Conservation (phyloP, 2,797 vertebrate species). For the Epinephelus awoara region DNA sequence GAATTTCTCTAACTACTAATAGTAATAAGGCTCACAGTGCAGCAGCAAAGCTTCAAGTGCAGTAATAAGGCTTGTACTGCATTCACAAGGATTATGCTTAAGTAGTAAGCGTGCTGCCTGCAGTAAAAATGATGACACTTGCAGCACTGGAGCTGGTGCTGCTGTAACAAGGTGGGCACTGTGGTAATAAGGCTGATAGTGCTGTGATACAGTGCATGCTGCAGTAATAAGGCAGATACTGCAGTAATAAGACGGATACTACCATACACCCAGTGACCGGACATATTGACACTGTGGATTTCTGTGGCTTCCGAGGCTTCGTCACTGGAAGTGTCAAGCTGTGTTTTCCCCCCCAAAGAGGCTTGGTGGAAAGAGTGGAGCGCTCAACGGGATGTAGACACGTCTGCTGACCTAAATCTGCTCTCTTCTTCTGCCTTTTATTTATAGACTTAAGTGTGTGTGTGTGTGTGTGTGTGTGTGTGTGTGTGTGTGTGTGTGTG, state of each 20-base stretch:
- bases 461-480: constrained; percentile 57
- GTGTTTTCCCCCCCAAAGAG: constrained; percentile 45
- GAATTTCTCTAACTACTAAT: constrained; percentile 5
- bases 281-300: constrained; percentile 32
- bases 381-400: constrained; percentile 68
- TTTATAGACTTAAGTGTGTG: constrained; percentile 72
- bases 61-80: constrained; percentile 38
- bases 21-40: constrained; percentile 15
- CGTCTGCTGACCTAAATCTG: constrained; percentile 81
- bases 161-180: constrained; percentile 54
- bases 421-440: constrained; percentile 76
- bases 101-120: constrained; percentile 60
- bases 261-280: constrained; percentile 22
- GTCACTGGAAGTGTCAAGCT: constrained; percentile 45
- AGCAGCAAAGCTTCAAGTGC: constrained; percentile 36
- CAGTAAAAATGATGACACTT: constrained; percentile 63
- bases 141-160: constrained; percentile 42
- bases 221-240: constrained; percentile 62
- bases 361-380: constrained; percentile 55
- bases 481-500: constrained; percentile 10
- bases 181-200: constrained; percentile 30
- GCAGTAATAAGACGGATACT: constrained; percentile 55
- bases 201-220: constrained; percentile 35
- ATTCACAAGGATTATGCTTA: constrained; percentile 54
- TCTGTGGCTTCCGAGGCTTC: constrained; percentile 36